Evolutionary conservation across 1,140 invertebrate genomes (phyloP).

Genomic region (Parasteatoda tepidariorum): DNA sequence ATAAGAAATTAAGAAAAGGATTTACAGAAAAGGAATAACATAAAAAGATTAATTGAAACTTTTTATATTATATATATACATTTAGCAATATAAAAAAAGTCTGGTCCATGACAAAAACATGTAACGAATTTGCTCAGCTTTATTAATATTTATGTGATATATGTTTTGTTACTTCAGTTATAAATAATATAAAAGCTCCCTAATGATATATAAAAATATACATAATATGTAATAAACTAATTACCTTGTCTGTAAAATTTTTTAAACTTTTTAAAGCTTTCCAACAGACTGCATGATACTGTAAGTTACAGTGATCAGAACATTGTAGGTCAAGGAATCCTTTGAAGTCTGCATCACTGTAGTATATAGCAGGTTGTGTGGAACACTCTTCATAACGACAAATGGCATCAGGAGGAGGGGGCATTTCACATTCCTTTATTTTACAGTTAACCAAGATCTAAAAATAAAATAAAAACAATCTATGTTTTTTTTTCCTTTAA

Average conservation of each 20-base stretch:
- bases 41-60: too few species aligned
- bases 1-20: too few species aligned
- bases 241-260: slow-evolving; percentile 37
- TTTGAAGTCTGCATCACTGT: slow-evolving; percentile 45
- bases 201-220: too few species aligned
- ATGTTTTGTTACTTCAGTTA: too few species aligned
- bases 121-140: too few species aligned
- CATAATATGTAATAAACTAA: background rate
- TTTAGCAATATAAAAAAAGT: too few species aligned
- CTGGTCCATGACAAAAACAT: too few species aligned
- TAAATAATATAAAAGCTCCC: too few species aligned
- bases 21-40: too few species aligned
- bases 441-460: background rate
- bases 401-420: slow-evolving; percentile 36
- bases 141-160: too few species aligned
- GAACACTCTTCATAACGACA: slow-evolving; percentile 27
- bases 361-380: slow-evolving; percentile 27
- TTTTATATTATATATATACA: too few species aligned
- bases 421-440: slow-evolving; percentile 47
- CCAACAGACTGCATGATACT: slow-evolving; percentile 51
- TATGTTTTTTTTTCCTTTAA: background rate
- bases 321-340: slow-evolving; percentile 20
- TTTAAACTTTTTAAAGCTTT: slow-evolving; percentile 1
- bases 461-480: background rate
- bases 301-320: slow-evolving; percentile 34